Conservation (phyloP, 2,888 invertebrate genomes). For the Cosmia trapezina region DNA sequence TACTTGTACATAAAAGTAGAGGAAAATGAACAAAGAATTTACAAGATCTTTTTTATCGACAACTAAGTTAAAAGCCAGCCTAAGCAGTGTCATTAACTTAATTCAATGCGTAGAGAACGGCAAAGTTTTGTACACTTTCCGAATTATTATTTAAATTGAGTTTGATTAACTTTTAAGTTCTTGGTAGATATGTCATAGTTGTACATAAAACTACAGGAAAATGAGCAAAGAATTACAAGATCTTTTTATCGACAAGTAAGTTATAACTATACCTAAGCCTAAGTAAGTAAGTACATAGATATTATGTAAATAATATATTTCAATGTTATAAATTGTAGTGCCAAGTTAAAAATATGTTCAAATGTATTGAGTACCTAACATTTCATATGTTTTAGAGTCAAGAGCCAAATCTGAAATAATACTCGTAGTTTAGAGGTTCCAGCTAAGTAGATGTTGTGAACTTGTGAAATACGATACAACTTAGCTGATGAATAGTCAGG, state of each 20-base stretch:
- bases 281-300: neutral
- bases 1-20: too few relatives aligned
- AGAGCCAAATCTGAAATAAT: constrained; percentile 63
- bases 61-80: too few relatives aligned
- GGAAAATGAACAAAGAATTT: too few relatives aligned
- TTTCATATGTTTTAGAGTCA: constrained; percentile 33
- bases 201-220: constrained; percentile 19
- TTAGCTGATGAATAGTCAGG: constrained; percentile 10
- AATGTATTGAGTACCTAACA: constrained; percentile 51
- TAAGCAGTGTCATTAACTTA: too few relatives aligned
- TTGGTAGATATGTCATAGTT: constrained; percentile 2
- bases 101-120: too few relatives aligned
- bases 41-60: too few relatives aligned
- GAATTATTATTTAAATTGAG: neutral
- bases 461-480: constrained; percentile 8
- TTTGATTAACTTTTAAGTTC: constrained; percentile 1
- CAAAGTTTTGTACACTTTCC: neutral
- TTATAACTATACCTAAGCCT: too few relatives aligned
- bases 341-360: constrained; percentile 61
- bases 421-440: constrained; percentile 61
- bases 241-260: constrained; percentile 8
- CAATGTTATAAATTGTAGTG: constrained; percentile 55
- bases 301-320: constrained; percentile 38
- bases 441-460: neutral
- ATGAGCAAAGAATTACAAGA: constrained; percentile 21